Evolutionary conservation across 2,888 invertebrate genomes (phyloP).

Genomic region (Euphydryas editha): DNA sequence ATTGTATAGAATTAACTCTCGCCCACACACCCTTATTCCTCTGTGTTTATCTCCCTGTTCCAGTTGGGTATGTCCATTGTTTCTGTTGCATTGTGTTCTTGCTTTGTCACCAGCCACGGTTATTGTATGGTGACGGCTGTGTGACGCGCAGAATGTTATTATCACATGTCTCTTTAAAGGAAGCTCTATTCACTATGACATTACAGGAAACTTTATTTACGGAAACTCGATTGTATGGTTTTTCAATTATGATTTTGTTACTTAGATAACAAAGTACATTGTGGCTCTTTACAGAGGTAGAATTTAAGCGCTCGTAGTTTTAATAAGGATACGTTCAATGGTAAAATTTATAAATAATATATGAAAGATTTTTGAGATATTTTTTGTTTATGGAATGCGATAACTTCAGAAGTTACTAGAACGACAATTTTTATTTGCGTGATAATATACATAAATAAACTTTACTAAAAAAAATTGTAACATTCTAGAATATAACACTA

Average conservation of each 20-base stretch:
- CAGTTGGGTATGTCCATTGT: slow-evolving; percentile 44
- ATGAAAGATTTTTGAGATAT: background rate
- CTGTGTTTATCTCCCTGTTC: slow-evolving; percentile 1
- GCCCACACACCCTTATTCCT: slow-evolving; percentile 40
- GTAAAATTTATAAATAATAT: background rate
- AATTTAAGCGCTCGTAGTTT: background rate
- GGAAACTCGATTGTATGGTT: background rate
- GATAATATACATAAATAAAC: too few species aligned
- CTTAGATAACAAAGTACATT: background rate
- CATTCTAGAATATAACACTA: too few species aligned
- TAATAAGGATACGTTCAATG: too few species aligned
- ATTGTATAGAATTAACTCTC: slow-evolving; percentile 12
- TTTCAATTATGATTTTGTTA: background rate
- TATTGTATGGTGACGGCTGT: slow-evolving; percentile 38
- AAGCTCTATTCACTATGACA: slow-evolving; percentile 28
- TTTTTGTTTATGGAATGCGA: background rate
- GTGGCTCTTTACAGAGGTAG: background rate
- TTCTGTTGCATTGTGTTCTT: slow-evolving; percentile 26
- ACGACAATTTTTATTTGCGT: too few species aligned
- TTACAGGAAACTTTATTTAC: background rate
- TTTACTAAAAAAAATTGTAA: too few species aligned
- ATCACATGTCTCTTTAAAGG: slow-evolving; percentile 35
- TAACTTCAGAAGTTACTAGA: background rate
- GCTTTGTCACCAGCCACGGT: slow-evolving; percentile 25
- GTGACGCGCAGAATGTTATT: slow-evolving; percentile 34